phyloP scores from a whole-genome alignment of 2,113 vertebrate genomes.

The Hipposideros armiger region DNA sequence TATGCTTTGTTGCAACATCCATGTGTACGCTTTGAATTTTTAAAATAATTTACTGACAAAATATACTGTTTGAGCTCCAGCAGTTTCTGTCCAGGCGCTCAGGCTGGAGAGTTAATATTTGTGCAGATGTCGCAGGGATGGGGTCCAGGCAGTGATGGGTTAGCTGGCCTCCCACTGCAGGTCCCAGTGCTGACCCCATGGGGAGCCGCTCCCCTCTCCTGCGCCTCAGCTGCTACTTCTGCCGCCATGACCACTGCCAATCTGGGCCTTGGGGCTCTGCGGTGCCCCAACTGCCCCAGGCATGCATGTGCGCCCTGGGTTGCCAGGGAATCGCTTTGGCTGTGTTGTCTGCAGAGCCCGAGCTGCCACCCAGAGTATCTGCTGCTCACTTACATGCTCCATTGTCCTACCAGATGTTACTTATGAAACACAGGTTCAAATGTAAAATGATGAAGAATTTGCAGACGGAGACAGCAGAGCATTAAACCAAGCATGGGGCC shows the following conservation, averaged over 20 bases:
- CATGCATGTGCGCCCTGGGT: background rate
- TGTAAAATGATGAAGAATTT: conserved; percentile 6
- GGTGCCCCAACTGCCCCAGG: background rate
- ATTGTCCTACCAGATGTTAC: background rate
- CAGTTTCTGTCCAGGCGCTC: background rate
- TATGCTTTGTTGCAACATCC: background rate
- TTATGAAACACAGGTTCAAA: background rate
- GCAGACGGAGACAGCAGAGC: background rate
- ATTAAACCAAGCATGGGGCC: background rate
- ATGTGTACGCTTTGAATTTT: background rate
- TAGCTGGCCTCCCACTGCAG: background rate
- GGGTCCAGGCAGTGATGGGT: background rate
- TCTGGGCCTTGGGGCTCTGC: background rate
- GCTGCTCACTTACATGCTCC: background rate
- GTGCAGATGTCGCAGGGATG: background rate
- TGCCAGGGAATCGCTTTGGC: background rate
- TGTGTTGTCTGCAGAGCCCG: background rate
- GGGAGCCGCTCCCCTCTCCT: background rate
- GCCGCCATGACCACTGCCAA: background rate
- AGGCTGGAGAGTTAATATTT: background rate
- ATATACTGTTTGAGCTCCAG: background rate
- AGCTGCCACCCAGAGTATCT: background rate
- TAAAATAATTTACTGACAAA: background rate
- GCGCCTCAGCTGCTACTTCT: background rate
- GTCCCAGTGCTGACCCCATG: background rate